Percentiles rank a stretch among this genome's conserved stretches.
These are phyloP conservation scores for Sinocyclocheilus anshuiensis DNA, from an alignment of 2,113 vertebrate species.

Conservation along the genomic window DNA sequence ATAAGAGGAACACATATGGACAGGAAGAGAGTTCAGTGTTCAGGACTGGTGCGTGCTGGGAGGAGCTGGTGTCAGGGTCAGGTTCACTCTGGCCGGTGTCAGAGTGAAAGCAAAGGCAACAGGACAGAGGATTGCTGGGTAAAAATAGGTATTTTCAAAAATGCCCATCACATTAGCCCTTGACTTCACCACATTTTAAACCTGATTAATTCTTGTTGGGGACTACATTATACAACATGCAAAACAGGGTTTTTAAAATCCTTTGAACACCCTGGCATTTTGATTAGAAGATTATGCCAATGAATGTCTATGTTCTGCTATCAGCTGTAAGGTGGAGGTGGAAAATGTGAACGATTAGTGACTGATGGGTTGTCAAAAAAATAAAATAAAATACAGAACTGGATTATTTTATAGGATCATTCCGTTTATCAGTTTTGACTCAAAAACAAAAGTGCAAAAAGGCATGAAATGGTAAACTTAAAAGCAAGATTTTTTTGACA, in stretches of 20 bases:
- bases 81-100: conserved; percentile 14
- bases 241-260: neutral
- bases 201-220: conserved; percentile 41
- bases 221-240: conserved; percentile 26
- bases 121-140: conserved; percentile 43
- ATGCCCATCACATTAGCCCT: conserved; percentile 54
- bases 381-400: conserved; percentile 12
- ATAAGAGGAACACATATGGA: conserved; percentile 21
- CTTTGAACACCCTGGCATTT: conserved; percentile 31
- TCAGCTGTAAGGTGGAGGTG: conserved; percentile 11
- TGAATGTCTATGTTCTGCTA: conserved; percentile 4
- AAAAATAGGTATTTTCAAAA: conserved; percentile 15
- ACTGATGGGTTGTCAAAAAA: conserved; percentile 15
- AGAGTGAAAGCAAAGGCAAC: conserved; percentile 41
- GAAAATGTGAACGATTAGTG: conserved; percentile 35
- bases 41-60: neutral
- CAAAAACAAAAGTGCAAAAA: conserved; percentile 35
- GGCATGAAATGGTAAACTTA: conserved; percentile 3
- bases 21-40: neutral
- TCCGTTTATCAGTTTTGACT: conserved; percentile 27
- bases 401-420: neutral
- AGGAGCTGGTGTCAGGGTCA: conserved; percentile 18
- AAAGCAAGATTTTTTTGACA: neutral
- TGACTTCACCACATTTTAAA: conserved; percentile 43
- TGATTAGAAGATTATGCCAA: conserved; percentile 28